Evolutionary conservation across 1,140 invertebrate species (phyloP), one percentile per base, ranked within the genome.

Genomic region (Eumeta japonica): DNA sequence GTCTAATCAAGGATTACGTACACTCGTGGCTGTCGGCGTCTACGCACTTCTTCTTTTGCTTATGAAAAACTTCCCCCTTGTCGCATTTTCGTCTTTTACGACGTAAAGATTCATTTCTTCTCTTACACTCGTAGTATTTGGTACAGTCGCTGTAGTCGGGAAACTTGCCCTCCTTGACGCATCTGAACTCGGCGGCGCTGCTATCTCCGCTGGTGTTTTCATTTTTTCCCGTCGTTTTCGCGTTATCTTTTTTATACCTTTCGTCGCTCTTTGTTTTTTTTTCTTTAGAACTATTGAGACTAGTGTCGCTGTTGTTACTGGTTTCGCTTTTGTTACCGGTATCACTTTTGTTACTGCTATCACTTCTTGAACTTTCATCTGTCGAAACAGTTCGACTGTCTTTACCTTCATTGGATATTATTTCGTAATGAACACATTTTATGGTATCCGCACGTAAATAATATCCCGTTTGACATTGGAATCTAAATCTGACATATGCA

Each of bases 11-110:
- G n/a, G 5, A 24, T 7, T 24, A 5, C n/a, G 5, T 24, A 42
- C 62, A 65, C 34, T 71, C 66, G 34, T 58, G 52, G 37, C 58
- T 70, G 2, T 71, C 66, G 15, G 42, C 51, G 19, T 62, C 55
- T 1, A 65, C 57, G 28, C 70, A 72, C 37, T 53, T 60, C 35
- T 58, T 53, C 41, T 62, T 63, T 16, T 61, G 44, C 34, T 52
- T 55, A 40, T 74, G 40, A 39, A 62, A 72, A 11, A 67, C 49
- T 44, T 68, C 56, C 29, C 60, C 62, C 0, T 42, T 51, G 16
- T 62, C 50, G 40, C 67, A 74, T 16, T 55, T 53, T 41, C 61
- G 66, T 18, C 49, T 45, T 39, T 51, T 66, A 13, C 47, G 47
- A 11, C 54, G 50, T 37, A 43, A 40, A 3, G 48, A 51, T 28